Conservation (phyloP, 2,888 invertebrate species). For the Dicyrtomina minuta region DNA sequence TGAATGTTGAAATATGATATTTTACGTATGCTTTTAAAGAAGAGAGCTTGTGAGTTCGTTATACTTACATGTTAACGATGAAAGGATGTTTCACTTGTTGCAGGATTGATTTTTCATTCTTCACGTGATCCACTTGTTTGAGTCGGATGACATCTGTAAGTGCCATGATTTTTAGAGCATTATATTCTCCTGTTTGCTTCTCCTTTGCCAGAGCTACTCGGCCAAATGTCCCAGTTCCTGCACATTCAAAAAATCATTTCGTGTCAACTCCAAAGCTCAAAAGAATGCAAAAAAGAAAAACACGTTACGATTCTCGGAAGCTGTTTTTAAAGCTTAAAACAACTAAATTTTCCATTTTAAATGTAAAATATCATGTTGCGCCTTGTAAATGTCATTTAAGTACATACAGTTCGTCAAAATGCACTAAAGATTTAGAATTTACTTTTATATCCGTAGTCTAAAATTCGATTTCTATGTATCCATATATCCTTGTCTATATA, state of each 20-base stretch:
- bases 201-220: conserved; percentile 87
- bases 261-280: background rate
- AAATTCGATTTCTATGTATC: too few relatives aligned
- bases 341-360: too few relatives aligned
- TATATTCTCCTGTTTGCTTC: conserved; percentile 75
- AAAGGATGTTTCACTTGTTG: conserved; percentile 88
- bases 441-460: too few relatives aligned
- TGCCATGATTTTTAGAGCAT: conserved; percentile 91
- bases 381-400: too few relatives aligned
- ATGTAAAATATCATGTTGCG: too few relatives aligned
- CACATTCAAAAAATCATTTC: conserved; percentile 37
- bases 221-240: conserved; percentile 95
- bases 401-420: too few relatives aligned
- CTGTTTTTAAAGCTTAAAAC: too few relatives aligned
- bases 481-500: too few relatives aligned
- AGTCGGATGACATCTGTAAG: conserved; percentile 90
- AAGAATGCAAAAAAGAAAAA: too few relatives aligned
- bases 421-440: too few relatives aligned
- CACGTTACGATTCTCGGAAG: too few relatives aligned
- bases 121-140: conserved; percentile 96
- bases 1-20: background rate
- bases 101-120: conserved; percentile 93
- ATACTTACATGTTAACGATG: conserved; percentile 86
- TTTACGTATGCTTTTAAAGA: conserved; percentile 2
- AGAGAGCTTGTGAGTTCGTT: background rate